phyloP scores from a whole-genome alignment of 2,888 invertebrate species.

The Eilema caniola region DNA sequence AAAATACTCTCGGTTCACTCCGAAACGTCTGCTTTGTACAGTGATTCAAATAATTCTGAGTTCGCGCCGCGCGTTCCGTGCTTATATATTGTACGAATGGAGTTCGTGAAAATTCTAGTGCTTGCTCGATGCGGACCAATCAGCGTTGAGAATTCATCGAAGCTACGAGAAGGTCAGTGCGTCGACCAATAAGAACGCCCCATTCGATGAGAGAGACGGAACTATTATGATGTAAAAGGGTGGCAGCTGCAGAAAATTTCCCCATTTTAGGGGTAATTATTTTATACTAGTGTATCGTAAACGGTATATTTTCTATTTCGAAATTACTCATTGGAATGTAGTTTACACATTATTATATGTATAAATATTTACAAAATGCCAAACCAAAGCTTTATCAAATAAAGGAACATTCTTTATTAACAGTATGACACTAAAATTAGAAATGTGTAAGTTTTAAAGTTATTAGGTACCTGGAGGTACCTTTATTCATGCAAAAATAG shows the following conservation, averaged over 20 bases:
- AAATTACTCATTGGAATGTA: neutral
- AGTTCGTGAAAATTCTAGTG: constrained; percentile 64
- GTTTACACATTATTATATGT: neutral
- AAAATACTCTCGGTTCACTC: constrained; percentile 61
- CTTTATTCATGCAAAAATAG: no score
- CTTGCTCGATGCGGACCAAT: constrained; percentile 63
- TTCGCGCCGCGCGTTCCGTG: constrained; percentile 61
- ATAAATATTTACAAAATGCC: neutral
- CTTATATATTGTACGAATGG: constrained; percentile 69
- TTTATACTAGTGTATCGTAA: neutral
- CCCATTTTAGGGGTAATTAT: constrained; percentile 34
- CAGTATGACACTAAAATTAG: no score
- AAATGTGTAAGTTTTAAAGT: no score
- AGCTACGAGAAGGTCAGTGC: constrained; percentile 57
- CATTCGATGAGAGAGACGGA: constrained; percentile 42
- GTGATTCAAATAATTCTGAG: constrained; percentile 74
- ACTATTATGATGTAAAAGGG: constrained; percentile 23
- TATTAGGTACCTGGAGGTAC: no score
- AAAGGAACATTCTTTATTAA: no score
- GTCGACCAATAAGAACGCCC: constrained; percentile 58
- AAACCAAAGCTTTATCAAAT: neutral
- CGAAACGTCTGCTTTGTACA: constrained; percentile 65
- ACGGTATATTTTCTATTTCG: neutral
- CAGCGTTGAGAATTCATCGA: constrained; percentile 47
- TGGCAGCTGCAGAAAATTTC: constrained; percentile 28